Evolutionary conservation across 2,888 invertebrate genomes (phyloP).

Genomic region (Scaptodrosophila latifasciaeformis): DNA sequence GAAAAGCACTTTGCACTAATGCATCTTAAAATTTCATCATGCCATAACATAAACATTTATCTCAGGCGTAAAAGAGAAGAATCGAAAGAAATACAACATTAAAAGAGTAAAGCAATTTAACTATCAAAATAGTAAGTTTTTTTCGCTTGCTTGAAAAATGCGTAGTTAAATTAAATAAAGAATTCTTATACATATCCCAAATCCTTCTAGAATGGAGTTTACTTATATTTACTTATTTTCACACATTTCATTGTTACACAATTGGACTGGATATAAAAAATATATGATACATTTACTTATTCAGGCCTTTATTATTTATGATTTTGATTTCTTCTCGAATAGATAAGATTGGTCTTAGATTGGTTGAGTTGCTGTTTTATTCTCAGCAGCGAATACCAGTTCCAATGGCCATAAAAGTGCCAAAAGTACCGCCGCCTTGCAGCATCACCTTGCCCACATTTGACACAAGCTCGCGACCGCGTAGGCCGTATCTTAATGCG

Average conservation of each 20-base stretch:
- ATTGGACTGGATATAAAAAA: too few relatives aligned
- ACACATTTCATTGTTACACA: too few relatives aligned
- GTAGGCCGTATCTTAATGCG: conserved; percentile 91
- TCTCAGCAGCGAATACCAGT: conserved; percentile 84
- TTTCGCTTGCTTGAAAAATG: not conserved
- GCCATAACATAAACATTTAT: conserved; percentile 69
- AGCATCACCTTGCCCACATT: conserved; percentile 97
- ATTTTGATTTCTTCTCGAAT: too few relatives aligned
- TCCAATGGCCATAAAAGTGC: conserved; percentile 95
- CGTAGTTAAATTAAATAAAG: not conserved
- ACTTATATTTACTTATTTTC: too few relatives aligned
- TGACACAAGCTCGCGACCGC: conserved; percentile 93
- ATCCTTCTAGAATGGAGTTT: too few relatives aligned
- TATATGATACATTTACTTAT: too few relatives aligned
- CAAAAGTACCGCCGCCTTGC: conserved; percentile 98
- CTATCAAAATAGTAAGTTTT: not conserved
- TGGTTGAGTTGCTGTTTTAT: too few relatives aligned
- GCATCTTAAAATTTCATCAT: conserved; percentile 69
- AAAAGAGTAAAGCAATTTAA: not conserved
- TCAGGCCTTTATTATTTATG: too few relatives aligned
- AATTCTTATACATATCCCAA: too few relatives aligned
- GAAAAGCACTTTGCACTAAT: conserved; percentile 68
- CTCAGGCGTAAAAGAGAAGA: conserved; percentile 28
- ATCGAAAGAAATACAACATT: not conserved
- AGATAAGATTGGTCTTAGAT: too few relatives aligned